Evolutionary conservation across 2,888 invertebrate genomes (phyloP).

Genomic region (Drosophila testacea): DNA sequence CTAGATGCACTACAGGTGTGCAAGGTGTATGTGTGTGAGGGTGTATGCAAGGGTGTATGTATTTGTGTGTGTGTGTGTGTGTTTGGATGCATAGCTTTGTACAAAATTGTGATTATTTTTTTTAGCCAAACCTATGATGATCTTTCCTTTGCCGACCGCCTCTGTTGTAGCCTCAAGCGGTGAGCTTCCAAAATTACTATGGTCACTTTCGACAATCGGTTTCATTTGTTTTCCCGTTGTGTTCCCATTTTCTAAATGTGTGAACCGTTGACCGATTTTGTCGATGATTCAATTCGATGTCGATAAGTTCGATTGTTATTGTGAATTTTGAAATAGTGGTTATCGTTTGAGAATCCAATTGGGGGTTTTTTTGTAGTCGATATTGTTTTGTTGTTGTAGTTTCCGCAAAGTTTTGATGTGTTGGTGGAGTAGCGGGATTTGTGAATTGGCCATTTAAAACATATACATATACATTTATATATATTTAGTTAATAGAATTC

Average conservation of each 20-base stretch:
- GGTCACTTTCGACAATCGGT: slow-evolving; percentile 82
- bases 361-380: slow-evolving; percentile 24
- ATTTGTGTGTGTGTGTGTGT: slow-evolving; percentile 20
- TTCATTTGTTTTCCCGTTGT: slow-evolving; percentile 73
- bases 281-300: slow-evolving; percentile 28
- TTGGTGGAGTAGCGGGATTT: slow-evolving; percentile 55
- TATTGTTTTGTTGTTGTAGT: slow-evolving; percentile 31
- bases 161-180: slow-evolving; percentile 59
- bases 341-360: slow-evolving; percentile 45
- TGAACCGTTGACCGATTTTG: slow-evolving; percentile 4
- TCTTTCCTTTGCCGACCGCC: slow-evolving; percentile 85
- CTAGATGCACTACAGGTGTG: slow-evolving; percentile 28
- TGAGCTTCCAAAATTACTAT: slow-evolving; percentile 70
- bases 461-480: slow-evolving; percentile 38
- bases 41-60: slow-evolving; percentile 5
- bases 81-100: slow-evolving; percentile 62
- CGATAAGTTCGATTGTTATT: slow-evolving; percentile 39
- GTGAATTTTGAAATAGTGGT: slow-evolving; percentile 42
- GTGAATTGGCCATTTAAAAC: slow-evolving; percentile 57
- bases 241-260: slow-evolving; percentile 60
- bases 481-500: slow-evolving; percentile 41
- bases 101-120: slow-evolving; percentile 68
- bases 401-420: slow-evolving; percentile 42
- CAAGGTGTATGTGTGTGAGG: slow-evolving; percentile 13
- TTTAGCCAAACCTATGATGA: slow-evolving; percentile 86